Percentiles rank a stretch among this genome's conserved stretches.
These are phyloP conservation scores for Kryphioiulus occultus DNA, from an alignment of 2,888 invertebrate species.

Conservation along the genomic window DNA sequence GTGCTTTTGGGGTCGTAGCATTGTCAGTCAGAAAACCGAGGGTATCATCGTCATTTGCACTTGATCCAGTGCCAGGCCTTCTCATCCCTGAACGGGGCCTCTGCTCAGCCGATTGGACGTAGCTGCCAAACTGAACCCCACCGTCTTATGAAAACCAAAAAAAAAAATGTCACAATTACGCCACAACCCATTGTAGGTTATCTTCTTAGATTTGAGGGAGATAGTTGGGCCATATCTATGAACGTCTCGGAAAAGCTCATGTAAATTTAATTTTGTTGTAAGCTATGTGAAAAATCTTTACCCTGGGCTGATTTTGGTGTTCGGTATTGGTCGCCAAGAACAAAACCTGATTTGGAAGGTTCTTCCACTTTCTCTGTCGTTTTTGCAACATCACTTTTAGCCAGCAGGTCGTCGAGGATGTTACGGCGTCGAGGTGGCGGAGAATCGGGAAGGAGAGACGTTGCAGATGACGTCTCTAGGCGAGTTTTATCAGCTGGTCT, in stretches of 20 bases:
- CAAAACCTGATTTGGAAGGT: not conserved
- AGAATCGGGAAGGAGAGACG: constrained; percentile 39
- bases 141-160: not conserved
- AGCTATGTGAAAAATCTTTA: not conserved
- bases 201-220: no score
- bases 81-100: not conserved
- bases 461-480: not conserved
- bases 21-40: not conserved
- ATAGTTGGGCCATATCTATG: not conserved
- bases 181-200: no score
- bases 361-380: not conserved
- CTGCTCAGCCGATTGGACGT: not conserved
- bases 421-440: not conserved
- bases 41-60: not conserved
- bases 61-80: constrained; percentile 7
- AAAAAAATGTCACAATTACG: no score
- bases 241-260: not conserved
- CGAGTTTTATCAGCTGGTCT: not conserved
- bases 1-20: not conserved
- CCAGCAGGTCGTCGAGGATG: constrained; percentile 38
- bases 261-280: not conserved
- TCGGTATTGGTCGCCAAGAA: constrained; percentile 35
- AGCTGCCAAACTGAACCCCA: constrained; percentile 24
- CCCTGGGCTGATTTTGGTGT: not conserved
- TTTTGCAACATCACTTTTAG: constrained; percentile 41